Base-by-base conservation (phyloP, 1,140 invertebrate genomes). In the Drosophila gunungcola region DNA sequence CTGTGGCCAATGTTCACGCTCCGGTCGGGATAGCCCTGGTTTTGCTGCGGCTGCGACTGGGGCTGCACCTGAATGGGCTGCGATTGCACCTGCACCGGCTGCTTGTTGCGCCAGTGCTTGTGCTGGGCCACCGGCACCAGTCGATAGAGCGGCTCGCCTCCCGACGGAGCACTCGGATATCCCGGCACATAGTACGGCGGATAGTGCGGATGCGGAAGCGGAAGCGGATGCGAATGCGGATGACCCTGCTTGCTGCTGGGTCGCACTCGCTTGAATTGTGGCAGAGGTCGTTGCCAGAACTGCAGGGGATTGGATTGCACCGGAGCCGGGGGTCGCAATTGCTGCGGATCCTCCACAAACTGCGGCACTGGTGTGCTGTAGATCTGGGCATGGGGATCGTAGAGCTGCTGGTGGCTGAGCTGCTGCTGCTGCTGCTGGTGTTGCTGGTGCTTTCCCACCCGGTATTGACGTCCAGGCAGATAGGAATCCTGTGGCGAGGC, bases 31-130 rank as follows among this genome's bases (percentile, higher is more conserved):
- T 79, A 86, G 29, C 65, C 52, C 43, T 88, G 85, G 2, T 46
- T 68, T 41, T 1, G 29, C 29, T 7, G 29, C 29, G 7, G 5
- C 29, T 7, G 29, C 29, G 7, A 1, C 29, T 86, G 75, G 2
- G 49, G 43, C 16, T 78, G 74, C 56, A 73, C 57, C 93, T 93
- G 67, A 80, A 92, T 9, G 91, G 91, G 61, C 75, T 93, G 42
- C 90, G 92, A 86, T 11, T 72, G 60, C 25, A 62, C 60, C 53
- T 58, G 70, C 16, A 32, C 29, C 29, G 29, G 27, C 46, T 49
- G 68, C 27, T 79, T 73, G 52, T 64, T 74, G 2, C 90, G 74
- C 67, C 70, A 73, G 25, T 77, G 68, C 54, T 91, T 88, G 45
- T 91, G 81, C 65, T 91, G 91, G 21, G 73, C 70, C 53, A 91